Evolutionary conservation across 1,140 invertebrate genomes (phyloP).

Genomic region (Drosophila ogumai): DNA sequence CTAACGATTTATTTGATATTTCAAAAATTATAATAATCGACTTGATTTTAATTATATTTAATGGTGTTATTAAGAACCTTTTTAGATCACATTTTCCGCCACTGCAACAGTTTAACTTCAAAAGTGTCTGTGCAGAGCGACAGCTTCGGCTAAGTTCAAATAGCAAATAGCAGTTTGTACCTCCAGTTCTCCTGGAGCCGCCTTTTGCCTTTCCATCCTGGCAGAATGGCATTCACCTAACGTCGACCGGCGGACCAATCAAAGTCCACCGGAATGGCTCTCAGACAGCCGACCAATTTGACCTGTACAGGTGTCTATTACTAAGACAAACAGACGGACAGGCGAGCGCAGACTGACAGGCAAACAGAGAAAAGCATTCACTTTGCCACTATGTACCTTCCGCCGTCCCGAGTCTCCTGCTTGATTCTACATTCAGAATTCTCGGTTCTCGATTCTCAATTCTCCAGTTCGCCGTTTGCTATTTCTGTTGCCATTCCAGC

Average conservation of each 20-base stretch:
- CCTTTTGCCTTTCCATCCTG: constrained; percentile 39
- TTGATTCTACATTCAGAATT: constrained; percentile 16
- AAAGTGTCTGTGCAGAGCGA: constrained; percentile 2
- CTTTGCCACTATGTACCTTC: constrained; percentile 48
- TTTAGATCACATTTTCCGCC: constrained; percentile 10
- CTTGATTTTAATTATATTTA: background rate
- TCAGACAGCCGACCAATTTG: constrained; percentile 54
- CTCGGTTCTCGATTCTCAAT: constrained; percentile 33
- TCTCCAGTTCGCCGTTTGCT: constrained; percentile 30
- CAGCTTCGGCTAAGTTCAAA: constrained; percentile 43
- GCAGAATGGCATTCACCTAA: constrained; percentile 32
- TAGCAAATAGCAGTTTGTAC: constrained; percentile 19
- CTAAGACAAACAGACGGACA: constrained; percentile 69
- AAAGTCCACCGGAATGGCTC: constrained; percentile 52
- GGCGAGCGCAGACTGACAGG: constrained; percentile 36
- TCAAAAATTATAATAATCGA: background rate
- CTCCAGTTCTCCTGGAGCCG: constrained; percentile 18
- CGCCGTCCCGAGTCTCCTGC: constrained; percentile 13
- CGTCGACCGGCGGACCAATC: constrained; percentile 26
- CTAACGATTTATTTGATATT: too few relatives aligned
- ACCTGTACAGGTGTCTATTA: constrained; percentile 77
- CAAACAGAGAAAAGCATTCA: constrained; percentile 72
- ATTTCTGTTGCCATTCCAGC: constrained; percentile 53
- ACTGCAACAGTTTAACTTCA: constrained; percentile 16
- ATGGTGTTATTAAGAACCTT: constrained; percentile 1